phyloP scores from a whole-genome alignment of 2,888 invertebrate genomes.

The Sminthurides aquaticus region DNA sequence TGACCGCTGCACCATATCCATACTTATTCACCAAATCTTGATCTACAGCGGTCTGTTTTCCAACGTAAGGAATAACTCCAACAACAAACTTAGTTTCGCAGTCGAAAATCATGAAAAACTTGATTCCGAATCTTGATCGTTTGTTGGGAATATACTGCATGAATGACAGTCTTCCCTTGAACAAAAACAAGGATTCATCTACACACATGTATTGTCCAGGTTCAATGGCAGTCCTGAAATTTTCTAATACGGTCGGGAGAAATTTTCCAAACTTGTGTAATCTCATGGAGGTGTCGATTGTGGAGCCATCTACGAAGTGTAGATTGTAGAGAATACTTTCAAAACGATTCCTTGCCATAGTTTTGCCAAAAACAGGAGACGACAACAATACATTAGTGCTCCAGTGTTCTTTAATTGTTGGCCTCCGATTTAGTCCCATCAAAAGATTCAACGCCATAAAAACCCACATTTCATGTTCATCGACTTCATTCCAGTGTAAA shows the following conservation, averaged over 20 bases:
- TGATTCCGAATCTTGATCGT: background rate
- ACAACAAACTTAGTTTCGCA: background rate
- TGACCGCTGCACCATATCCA: background rate
- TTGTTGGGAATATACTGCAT: slow-evolving; percentile 14
- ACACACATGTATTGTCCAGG: slow-evolving; percentile 6
- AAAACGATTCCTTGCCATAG: slow-evolving; percentile 10
- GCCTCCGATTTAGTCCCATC: background rate
- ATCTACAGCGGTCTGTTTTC: background rate
- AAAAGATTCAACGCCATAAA: background rate
- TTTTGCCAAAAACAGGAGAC: background rate
- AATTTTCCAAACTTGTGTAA: slow-evolving; percentile 8
- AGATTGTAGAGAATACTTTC: slow-evolving; percentile 18
- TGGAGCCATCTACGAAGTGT: slow-evolving; percentile 18
- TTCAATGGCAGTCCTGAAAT: background rate
- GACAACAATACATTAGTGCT: background rate
- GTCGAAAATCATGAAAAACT: background rate
- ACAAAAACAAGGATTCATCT: slow-evolving; percentile 5
- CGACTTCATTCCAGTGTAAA: background rate
- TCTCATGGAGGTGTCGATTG: background rate
- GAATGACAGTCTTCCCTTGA: slow-evolving; percentile 15
- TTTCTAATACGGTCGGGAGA: background rate
- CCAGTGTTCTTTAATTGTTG: slow-evolving; percentile 8
- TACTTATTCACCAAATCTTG: background rate
- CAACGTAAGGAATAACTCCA: background rate
- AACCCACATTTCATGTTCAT: background rate